Percentiles rank a stretch among this genome's conserved stretches.
phyloP scores from a whole-genome alignment of 2,113 vertebrate genomes.

The Rana temporaria region DNA sequence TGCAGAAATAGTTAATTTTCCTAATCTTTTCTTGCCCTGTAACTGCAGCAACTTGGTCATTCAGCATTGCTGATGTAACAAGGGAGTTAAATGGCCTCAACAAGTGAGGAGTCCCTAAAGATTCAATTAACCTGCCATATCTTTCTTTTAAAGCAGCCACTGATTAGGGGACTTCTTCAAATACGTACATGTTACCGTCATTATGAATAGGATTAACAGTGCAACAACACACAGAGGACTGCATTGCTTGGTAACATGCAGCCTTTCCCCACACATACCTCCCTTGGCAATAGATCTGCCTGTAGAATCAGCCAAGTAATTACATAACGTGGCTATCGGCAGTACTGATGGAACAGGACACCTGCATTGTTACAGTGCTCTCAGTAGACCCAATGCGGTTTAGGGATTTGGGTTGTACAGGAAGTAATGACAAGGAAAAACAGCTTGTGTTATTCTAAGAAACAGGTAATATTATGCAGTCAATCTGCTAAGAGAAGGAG shows the following conservation, averaged over 20 bases:
- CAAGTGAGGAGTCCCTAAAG: constrained; percentile 75
- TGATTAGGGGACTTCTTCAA: constrained; percentile 77
- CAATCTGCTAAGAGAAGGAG: background rate
- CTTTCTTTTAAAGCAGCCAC: constrained; percentile 65
- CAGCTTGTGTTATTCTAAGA: constrained; percentile 8
- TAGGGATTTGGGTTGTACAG: constrained; percentile 67
- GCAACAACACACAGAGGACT: constrained; percentile 45
- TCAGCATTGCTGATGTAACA: constrained; percentile 69
- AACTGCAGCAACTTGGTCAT: constrained; percentile 60
- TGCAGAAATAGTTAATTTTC: no score
- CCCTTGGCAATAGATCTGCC: constrained; percentile 63
- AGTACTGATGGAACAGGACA: constrained; percentile 62
- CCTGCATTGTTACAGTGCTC: constrained; percentile 55
- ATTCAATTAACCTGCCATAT: constrained; percentile 80
- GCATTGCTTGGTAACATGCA: constrained; percentile 53
- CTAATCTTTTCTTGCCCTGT: no score
- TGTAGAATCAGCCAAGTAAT: constrained; percentile 75
- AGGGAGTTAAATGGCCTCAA: constrained; percentile 69
- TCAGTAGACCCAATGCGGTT: constrained; percentile 56
- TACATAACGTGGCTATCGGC: constrained; percentile 72
- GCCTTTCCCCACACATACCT: constrained; percentile 60
- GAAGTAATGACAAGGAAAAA: background rate
- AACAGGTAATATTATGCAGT: background rate
- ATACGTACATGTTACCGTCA: constrained; percentile 65
- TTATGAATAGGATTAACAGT: constrained; percentile 62